These are phyloP conservation scores for Oscheius myriophilus DNA, from an alignment of 2,888 invertebrate genomes.

Conservation along the genomic window DNA sequence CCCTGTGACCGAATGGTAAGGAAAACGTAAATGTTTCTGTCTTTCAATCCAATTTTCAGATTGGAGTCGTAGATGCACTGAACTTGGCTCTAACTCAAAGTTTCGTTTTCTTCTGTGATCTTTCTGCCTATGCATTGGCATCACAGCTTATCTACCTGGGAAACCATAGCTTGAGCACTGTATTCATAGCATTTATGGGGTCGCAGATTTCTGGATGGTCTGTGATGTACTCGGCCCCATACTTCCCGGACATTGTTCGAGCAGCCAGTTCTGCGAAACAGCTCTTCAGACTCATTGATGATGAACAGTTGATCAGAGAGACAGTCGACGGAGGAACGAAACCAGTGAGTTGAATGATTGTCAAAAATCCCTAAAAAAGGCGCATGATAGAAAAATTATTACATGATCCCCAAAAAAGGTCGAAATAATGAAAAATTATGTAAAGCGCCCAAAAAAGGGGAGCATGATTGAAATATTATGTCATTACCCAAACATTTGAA, in stretches of 20 bases:
- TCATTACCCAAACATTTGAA: too few relatives aligned
- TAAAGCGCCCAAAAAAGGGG: too few relatives aligned
- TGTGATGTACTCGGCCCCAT: conserved; percentile 26
- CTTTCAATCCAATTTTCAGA: conserved; percentile 25
- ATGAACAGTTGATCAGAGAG: conserved; percentile 11
- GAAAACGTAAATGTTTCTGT: neutral
- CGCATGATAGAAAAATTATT: too few relatives aligned
- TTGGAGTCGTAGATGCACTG: conserved; percentile 36
- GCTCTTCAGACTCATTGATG: conserved; percentile 25
- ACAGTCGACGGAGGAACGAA: conserved; percentile 26
- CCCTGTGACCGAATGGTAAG: conserved; percentile 35
- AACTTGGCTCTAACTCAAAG: conserved; percentile 45
- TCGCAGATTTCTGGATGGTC: conserved; percentile 25
- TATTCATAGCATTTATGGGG: conserved; percentile 23
- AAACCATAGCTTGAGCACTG: conserved; percentile 30
- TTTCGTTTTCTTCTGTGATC: conserved; percentile 49
- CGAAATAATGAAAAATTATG: too few relatives aligned
- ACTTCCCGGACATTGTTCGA: conserved; percentile 20
- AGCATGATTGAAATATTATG: too few relatives aligned
- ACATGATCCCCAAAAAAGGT: neutral
- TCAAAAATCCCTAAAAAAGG: neutral
- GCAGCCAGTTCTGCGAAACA: conserved; percentile 23
- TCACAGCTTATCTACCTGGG: conserved; percentile 43
- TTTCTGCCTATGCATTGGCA: conserved; percentile 41
- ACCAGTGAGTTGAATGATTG: conserved; percentile 22